Base-by-base conservation (phyloP, 2,888 invertebrate species). In the Elysia crispata region DNA sequence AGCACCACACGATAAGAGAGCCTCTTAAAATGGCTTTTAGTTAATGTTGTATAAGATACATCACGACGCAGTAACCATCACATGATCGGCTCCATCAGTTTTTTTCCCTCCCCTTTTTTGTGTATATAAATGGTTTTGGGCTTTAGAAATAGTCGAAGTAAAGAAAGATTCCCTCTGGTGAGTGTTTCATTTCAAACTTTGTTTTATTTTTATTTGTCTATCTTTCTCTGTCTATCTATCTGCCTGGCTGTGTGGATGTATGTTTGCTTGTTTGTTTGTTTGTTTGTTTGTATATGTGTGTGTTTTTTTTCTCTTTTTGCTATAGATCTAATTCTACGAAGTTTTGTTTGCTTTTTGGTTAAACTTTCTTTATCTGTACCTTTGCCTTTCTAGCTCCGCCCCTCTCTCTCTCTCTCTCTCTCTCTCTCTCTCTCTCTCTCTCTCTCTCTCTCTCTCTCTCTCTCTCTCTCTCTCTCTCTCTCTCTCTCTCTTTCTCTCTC, bases 321-420 rank as follows among this genome's bases (percentile, higher is more conserved):
- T 70, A 20, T 49, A 5, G 30, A 20, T 70, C 30, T 70, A 41
- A 11, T 1, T 73, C 25, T 49, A 1, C 11, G 23, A 50, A 15
- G 49, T 23, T 54, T 1, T 73, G n/a, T n/a, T n/a, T 13, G n/a
- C n/a, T 41, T 70, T 15, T 28, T 33, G 18, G 31, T 33, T 8
- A 31, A 20, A 31, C 20, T 70, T 11, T 33, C 28, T 70, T 1
- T 70, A 8, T 70, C 31, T 33, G 20, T 70, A 18, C 23, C 20
- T 41, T 13, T 23, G 20, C 23, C 15, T 25, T 15, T 54, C 1
- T 25, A 18, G 5, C 1, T 54, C 20, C 50, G 54, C 50, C n/a
- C 50, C 25, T 73, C 31, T 73, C 8, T 73, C 31, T 54, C 15
- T 73, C 49, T 25, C 15, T 73, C 31, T 73, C 15, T 73, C 31